Conservation (phyloP, 2,113 vertebrate genomes). For the Calyptomena viridis region DNA sequence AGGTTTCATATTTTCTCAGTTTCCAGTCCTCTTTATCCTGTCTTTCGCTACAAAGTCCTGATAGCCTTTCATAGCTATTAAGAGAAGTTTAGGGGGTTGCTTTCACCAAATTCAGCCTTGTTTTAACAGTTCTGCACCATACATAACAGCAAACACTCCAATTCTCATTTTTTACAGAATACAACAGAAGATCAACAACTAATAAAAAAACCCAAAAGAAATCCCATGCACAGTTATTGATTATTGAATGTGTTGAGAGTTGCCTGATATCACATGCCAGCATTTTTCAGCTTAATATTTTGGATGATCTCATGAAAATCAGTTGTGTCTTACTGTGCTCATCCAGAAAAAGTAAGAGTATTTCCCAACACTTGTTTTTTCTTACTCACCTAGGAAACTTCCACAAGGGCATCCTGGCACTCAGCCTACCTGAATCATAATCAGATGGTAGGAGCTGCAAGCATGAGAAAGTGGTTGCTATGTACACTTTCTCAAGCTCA, state of each 20-base stretch:
- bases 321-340: not conserved
- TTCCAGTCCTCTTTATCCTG: not conserved
- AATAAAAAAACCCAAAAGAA: not conserved
- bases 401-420: not conserved
- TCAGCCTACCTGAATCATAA: not conserved
- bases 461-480: not conserved
- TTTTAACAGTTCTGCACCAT: not conserved
- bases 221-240: fast-evolving
- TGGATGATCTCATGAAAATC: not conserved
- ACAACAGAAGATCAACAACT: not conserved
- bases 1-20: not conserved
- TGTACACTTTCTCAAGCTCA: not conserved
- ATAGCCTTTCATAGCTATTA: not conserved
- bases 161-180: not conserved
- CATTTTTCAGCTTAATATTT: not conserved
- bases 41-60: not conserved
- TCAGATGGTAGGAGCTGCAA: not conserved
- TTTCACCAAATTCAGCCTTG: not conserved
- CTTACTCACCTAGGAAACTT: not conserved
- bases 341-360: fast-evolving
- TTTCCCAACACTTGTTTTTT: not conserved
- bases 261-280: fast-evolving
- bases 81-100: not conserved
- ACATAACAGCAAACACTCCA: not conserved
- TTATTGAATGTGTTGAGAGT: fast-evolving